phyloP scores from a whole-genome alignment of 2,113 vertebrate genomes.

The Merops nubicus region DNA sequence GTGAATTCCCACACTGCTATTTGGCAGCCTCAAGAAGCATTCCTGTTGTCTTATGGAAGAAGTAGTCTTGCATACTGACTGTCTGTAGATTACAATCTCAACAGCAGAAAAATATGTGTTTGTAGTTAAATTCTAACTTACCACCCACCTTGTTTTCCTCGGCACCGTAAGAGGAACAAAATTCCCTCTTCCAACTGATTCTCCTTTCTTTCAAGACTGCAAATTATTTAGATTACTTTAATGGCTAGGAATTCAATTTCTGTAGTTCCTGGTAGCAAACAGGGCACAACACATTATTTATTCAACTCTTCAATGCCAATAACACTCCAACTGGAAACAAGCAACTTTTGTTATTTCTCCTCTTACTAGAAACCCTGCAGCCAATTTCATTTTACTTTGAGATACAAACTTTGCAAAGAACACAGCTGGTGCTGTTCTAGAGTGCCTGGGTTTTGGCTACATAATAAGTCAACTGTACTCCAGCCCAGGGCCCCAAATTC shows the following conservation, averaged over 20 bases:
- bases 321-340: not conserved
- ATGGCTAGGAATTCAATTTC: not conserved
- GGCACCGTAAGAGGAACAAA: not conserved
- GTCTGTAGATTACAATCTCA: not conserved
- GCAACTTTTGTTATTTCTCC: not conserved
- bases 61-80: not conserved
- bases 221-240: not conserved
- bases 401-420: not conserved
- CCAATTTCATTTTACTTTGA: not conserved
- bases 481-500: not conserved
- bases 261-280: not conserved
- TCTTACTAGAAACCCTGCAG: not conserved
- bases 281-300: not conserved
- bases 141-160: conserved; percentile 23
- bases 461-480: not conserved
- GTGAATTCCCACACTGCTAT: not conserved
- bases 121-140: not conserved
- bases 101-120: not conserved
- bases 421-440: not conserved
- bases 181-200: not conserved
- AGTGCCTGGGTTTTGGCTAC: not conserved
- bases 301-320: not conserved
- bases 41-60: not conserved
- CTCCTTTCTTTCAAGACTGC: not conserved
- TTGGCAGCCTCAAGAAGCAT: not conserved